phyloP scores from a whole-genome alignment of 2,888 invertebrate genomes.

The Epirrhoe alternata region DNA sequence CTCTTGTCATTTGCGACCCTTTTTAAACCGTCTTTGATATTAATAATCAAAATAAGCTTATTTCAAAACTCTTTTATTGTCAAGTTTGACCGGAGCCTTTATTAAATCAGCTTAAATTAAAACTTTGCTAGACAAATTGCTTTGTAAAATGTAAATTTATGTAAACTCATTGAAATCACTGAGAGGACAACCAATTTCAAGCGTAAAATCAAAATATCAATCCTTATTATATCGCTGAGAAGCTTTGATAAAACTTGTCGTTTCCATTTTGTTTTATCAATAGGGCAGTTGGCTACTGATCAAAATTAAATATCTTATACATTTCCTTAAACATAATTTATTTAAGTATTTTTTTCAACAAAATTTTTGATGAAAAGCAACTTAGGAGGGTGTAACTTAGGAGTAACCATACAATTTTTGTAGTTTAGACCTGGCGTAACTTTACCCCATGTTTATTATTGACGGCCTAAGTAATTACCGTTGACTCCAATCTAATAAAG shows the following conservation, averaged over 20 bases:
- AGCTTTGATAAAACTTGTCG: conserved; percentile 4
- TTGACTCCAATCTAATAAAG: too few species aligned
- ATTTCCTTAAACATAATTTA: too few species aligned
- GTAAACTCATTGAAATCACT: conserved; percentile 36
- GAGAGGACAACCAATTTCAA: conserved; percentile 32
- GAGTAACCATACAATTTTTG: too few species aligned
- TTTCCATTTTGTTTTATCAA: neutral
- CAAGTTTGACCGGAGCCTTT: conserved; percentile 31
- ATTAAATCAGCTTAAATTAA: conserved; percentile 38
- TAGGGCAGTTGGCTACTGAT: neutral
- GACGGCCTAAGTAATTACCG: too few species aligned
- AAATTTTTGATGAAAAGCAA: too few species aligned
- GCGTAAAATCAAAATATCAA: conserved; percentile 33
- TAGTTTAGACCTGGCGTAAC: too few species aligned
- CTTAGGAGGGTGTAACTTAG: too few species aligned
- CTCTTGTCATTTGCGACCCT: conserved; percentile 15
- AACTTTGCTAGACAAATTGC: conserved; percentile 37
- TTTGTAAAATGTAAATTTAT: conserved; percentile 39
- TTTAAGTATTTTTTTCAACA: too few species aligned
- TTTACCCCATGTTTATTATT: too few species aligned
- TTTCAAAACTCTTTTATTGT: conserved; percentile 30
- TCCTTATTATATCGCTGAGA: conserved; percentile 16
- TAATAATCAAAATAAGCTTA: conserved; percentile 33
- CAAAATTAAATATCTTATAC: too few species aligned
- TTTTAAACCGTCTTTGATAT: conserved; percentile 4